Percentiles rank a stretch among this genome's conserved stretches.
phyloP scores from a whole-genome alignment of 2,888 invertebrate genomes.

The Drosophila robusta region DNA sequence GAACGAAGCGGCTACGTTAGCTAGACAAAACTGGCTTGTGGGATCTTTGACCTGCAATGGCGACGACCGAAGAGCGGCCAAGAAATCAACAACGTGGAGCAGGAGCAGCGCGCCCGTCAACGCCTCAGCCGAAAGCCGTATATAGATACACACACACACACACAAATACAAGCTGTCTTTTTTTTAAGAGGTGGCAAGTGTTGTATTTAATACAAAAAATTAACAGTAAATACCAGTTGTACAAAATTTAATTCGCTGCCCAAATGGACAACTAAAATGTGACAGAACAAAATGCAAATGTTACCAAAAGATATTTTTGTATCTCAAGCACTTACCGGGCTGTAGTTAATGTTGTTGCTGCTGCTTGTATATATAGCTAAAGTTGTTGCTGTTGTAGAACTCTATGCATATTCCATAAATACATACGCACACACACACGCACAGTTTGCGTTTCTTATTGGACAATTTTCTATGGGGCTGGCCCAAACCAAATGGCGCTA shows the following conservation, averaged over 20 bases:
- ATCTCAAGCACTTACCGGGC: slow-evolving; percentile 39
- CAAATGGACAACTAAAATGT: slow-evolving; percentile 18
- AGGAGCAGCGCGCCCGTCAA: slow-evolving; percentile 65
- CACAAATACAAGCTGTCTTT: slow-evolving; percentile 13
- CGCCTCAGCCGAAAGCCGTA: slow-evolving; percentile 53
- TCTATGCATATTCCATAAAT: slow-evolving; percentile 60
- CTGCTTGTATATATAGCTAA: slow-evolving; percentile 5
- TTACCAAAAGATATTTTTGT: slow-evolving; percentile 9
- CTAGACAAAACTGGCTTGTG: slow-evolving; percentile 79
- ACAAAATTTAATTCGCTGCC: slow-evolving; percentile 65
- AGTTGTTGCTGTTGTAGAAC: slow-evolving; percentile 21
- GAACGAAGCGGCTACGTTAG: slow-evolving; percentile 60
- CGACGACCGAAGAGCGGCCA: slow-evolving; percentile 69
- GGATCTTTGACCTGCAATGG: slow-evolving; percentile 84
- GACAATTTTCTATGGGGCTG: slow-evolving; percentile 27
- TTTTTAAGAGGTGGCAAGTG: slow-evolving; percentile 54
- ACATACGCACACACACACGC: slow-evolving; percentile 32
- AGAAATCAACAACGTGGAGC: slow-evolving; percentile 72
- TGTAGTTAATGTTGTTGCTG: slow-evolving; percentile 18
- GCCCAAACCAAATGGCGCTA: slow-evolving; percentile 43
- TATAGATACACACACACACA: slow-evolving; percentile 50
- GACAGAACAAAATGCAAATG: slow-evolving; percentile 5
- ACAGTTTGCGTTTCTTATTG: slow-evolving; percentile 45
- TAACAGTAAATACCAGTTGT: slow-evolving; percentile 80
- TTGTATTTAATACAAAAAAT: slow-evolving; percentile 67